phyloP scores from a whole-genome alignment of 2,888 invertebrate genomes.

The Drosophila nr. perissopoda region DNA sequence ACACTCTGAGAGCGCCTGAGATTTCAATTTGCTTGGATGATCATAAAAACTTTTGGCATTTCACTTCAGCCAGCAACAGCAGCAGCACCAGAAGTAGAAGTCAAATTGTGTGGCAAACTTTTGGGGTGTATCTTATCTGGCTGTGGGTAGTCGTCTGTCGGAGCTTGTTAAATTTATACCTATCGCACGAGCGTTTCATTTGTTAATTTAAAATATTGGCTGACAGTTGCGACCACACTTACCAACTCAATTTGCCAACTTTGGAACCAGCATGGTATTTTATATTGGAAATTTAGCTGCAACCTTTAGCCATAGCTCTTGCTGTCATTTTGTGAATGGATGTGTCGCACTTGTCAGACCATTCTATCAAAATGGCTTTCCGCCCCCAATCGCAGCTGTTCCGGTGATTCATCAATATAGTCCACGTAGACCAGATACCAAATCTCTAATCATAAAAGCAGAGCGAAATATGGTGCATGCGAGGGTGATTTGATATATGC shows the following conservation, averaged over 20 bases:
- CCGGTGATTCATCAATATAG: slow-evolving; percentile 23
- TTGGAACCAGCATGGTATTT: slow-evolving; percentile 12
- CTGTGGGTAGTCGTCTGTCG: slow-evolving; percentile 22
- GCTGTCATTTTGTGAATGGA: slow-evolving; percentile 31
- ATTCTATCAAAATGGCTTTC: slow-evolving; percentile 39
- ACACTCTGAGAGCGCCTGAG: slow-evolving; percentile 35
- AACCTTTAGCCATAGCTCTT: slow-evolving; percentile 30
- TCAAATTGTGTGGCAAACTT: slow-evolving; percentile 42
- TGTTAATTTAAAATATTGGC: slow-evolving; percentile 54
- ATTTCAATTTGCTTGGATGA: slow-evolving; percentile 73
- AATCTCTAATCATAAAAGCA: slow-evolving; percentile 42
- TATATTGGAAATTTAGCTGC: slow-evolving; percentile 2
- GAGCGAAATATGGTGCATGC: neutral
- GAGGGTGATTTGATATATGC: slow-evolving; percentile 14
- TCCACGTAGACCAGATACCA: slow-evolving; percentile 34
- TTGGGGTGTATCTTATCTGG: slow-evolving; percentile 18
- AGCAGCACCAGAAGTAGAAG: neutral
- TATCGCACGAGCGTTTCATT: slow-evolving; percentile 43
- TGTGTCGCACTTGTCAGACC: slow-evolving; percentile 37
- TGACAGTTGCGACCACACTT: slow-evolving; percentile 46
- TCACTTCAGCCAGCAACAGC: slow-evolving; percentile 6
- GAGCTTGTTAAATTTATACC: slow-evolving; percentile 68
- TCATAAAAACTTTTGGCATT: slow-evolving; percentile 58
- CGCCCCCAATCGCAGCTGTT: slow-evolving; percentile 1
- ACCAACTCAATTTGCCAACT: slow-evolving; percentile 47